phyloP scores from a whole-genome alignment of 1,140 invertebrate species.

The Scaptomyza graminum region DNA sequence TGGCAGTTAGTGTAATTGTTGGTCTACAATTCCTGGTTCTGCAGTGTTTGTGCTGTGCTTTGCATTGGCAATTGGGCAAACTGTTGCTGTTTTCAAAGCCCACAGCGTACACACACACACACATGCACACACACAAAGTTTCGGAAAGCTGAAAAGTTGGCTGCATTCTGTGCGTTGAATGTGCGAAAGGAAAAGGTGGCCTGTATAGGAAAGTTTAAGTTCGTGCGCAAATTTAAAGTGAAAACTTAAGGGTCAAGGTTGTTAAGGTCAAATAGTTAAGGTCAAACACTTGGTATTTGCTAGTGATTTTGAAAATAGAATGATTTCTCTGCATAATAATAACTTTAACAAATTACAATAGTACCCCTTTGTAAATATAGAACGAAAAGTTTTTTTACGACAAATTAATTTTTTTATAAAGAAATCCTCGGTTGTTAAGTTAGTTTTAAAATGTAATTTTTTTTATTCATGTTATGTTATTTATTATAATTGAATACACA shows the following conservation, averaged over 20 bases:
- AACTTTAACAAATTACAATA: no score
- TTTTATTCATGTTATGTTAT: no score
- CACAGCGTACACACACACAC: background rate
- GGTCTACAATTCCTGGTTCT: slow-evolving; percentile 24
- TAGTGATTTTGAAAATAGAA: no score
- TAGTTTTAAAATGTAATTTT: no score
- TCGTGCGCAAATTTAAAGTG: background rate
- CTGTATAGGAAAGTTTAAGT: background rate
- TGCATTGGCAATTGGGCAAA: slow-evolving; percentile 42
- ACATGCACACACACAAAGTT: background rate
- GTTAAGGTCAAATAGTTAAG: background rate
- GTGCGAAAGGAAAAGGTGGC: background rate
- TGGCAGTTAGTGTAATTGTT: slow-evolving; percentile 54
- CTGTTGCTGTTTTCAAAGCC: slow-evolving; percentile 48
- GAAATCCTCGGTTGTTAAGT: no score
- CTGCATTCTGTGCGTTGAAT: slow-evolving; percentile 7
- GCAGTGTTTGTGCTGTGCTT: slow-evolving; percentile 34
- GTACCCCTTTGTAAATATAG: no score
- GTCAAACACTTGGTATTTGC: no score
- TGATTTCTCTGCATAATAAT: no score
- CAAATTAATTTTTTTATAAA: no score
- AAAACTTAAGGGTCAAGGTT: background rate
- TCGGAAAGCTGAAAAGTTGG: slow-evolving; percentile 24
- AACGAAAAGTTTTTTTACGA: no score
- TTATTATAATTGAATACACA: no score